Percentiles rank a stretch among this genome's conserved stretches.
phyloP scores from a whole-genome alignment of 1,140 invertebrate species.

The Drosophila serrata region DNA sequence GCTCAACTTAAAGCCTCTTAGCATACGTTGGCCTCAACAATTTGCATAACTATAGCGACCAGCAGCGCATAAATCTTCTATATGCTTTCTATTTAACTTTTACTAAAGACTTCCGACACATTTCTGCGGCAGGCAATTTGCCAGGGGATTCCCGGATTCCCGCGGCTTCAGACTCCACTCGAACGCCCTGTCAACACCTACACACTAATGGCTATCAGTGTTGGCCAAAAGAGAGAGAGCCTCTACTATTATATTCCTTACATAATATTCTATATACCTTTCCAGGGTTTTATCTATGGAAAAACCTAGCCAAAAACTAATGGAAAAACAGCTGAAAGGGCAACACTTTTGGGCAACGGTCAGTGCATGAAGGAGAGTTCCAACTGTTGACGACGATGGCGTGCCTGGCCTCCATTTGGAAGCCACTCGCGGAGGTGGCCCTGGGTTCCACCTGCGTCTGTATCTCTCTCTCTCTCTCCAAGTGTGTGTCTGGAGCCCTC shows the following conservation, averaged over 20 bases:
- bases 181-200: conserved; percentile 74
- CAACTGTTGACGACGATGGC: conserved; percentile 57
- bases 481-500: conserved; percentile 52
- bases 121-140: conserved; percentile 65
- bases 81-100: conserved; percentile 84
- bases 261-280: not conserved
- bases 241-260: accelerated
- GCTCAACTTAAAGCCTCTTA: not conserved
- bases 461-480: too few species aligned
- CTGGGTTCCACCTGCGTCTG: conserved; percentile 21
- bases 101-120: conserved; percentile 83
- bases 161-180: not conserved
- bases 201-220: conserved; percentile 50
- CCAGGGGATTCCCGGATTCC: conserved; percentile 24
- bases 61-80: conserved; percentile 71
- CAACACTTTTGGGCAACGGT: not conserved
- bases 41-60: conserved; percentile 75
- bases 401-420: conserved; percentile 75
- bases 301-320: not conserved
- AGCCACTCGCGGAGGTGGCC: conserved; percentile 42
- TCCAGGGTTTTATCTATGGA: too few species aligned
- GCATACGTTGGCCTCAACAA: conserved; percentile 5
- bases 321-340: not conserved
- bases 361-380: conserved; percentile 20
- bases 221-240: not conserved